Evolutionary conservation across 92 coral and sea anemone genomes (phyloP), one percentile per base, ranked within the genome.

Genomic region (Meandrina meandrites): DNA sequence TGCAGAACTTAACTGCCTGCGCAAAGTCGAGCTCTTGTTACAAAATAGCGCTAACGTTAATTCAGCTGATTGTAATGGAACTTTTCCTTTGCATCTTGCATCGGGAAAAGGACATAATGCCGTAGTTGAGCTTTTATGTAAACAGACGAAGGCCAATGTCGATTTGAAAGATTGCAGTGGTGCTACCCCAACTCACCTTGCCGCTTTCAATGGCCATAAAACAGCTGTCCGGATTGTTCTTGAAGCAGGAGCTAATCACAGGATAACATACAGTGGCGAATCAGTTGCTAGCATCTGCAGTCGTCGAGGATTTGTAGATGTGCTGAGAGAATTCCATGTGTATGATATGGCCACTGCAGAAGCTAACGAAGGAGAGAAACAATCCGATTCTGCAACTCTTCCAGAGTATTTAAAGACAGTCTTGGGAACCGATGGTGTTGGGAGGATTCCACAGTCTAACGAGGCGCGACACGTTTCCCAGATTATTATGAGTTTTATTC

Each of bases 181-280:
- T 21, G 76, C 57, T 9, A 86, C 79, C 8, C 89, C 89, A 12
- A 31, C 78, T 62, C 89, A 86, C 81, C 67, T 86, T 30, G 89
- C 89, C 64, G 89, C 83, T 5, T 86, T 78, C 28, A 86, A 86
- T 86, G 89, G 89, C 6, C 84, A 86, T 50, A 53, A 78, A 64
- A 78, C 73, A 77, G 79, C 56, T 86, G 80, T 75, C 77, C 80
- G 24, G 47, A 78, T 86, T 78, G 78, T 86, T 78, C 89, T 86
- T 57, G 78, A 67, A 36, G 84, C 89, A 78, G 89, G 89, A 19
- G 84, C 89, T 1, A 60, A 78, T 86, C 84, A 15, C n/a, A 42
- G 32, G 47, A 47, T 60, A 36, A 64, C 89, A 78, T 75, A 53
- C 66, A 86, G 78, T 75, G 89, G 89, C 40, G 89, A 86, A 78